Evolutionary conservation across 2,113 vertebrate species (phyloP).

Genomic region (Chascanopsetta lugubris): DNA sequence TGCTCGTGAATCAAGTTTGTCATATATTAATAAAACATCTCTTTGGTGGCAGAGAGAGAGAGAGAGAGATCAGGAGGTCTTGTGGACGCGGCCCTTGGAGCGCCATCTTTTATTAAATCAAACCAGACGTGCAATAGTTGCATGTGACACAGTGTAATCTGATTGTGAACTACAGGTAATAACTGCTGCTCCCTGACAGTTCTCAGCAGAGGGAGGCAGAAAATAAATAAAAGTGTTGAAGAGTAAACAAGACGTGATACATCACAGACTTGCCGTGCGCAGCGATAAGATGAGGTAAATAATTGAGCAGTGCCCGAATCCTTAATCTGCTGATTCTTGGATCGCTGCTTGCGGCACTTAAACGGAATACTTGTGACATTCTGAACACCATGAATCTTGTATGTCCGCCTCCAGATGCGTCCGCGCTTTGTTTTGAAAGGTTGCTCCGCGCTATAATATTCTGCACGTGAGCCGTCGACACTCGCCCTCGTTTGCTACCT

Average conservation of each 20-base stretch:
- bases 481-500: constrained; percentile 32
- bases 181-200: constrained; percentile 38
- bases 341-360: background rate
- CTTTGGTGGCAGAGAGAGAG: constrained; percentile 12
- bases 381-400: constrained; percentile 5
- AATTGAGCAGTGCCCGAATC: background rate
- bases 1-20: background rate
- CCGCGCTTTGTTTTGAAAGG: background rate
- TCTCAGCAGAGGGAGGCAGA: constrained; percentile 22
- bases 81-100: constrained; percentile 24
- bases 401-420: background rate
- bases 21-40: constrained; percentile 20
- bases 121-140: constrained; percentile 38
- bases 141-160: constrained; percentile 29
- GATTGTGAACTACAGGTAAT: constrained; percentile 53
- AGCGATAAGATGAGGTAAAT: background rate
- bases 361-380: background rate
- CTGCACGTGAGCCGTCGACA: background rate
- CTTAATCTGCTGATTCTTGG: background rate
- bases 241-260: background rate
- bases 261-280: background rate
- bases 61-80: constrained; percentile 4
- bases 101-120: constrained; percentile 59
- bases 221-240: constrained; percentile 37
- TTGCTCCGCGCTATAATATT: constrained; percentile 12